Base-by-base conservation (phyloP, 2,888 invertebrate species). In the Epinotia nisella region DNA sequence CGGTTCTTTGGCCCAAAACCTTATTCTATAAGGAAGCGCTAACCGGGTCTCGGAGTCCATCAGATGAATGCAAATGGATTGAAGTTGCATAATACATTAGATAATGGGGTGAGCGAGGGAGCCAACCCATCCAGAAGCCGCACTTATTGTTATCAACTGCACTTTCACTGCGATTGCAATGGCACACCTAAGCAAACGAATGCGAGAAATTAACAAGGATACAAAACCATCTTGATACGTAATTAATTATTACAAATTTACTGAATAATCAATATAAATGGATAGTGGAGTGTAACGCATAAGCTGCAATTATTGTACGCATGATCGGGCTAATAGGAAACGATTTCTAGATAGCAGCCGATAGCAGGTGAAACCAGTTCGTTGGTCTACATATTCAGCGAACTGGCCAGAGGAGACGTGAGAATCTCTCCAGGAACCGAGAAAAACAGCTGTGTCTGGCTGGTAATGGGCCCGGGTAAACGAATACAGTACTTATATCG, bases 311-410 rank as follows among this genome's bases (percentile, higher is more conserved):
- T 83, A 90, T 87, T 89, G 85, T 87, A 90, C 87, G 89, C 91
- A 88, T 92, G 90, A 93, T 93, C 87, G 88, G 87, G 85, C 89
- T 90, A 90, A 87, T 91, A 88, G 91, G 90, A 91, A 93, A 89
- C 88, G 89, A 91, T 92, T 92, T 92, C 92, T 91, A 90, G 90
- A 87, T 84, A 82, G 81, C 80, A 83, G 82, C 83, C 85, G 84
- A 88, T 87, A 82, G 82, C 81, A 85, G 83, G 90, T 90, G 88
- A 92, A 93, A 90, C 92, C 86, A 91, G 93, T 92, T 90, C 88
- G 86, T 86, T 85, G 93, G 87, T 91, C 92, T 86, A 93, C 92
- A 92, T 93, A 92, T 87, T 78, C 90, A 93, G 81, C 87, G 85
- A 82, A 85, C 87, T 92, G 91, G 86, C 84, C 90, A 89, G 80